Conservation (phyloP, 2,888 invertebrate genomes). For the Eretmocerus hayati region DNA sequence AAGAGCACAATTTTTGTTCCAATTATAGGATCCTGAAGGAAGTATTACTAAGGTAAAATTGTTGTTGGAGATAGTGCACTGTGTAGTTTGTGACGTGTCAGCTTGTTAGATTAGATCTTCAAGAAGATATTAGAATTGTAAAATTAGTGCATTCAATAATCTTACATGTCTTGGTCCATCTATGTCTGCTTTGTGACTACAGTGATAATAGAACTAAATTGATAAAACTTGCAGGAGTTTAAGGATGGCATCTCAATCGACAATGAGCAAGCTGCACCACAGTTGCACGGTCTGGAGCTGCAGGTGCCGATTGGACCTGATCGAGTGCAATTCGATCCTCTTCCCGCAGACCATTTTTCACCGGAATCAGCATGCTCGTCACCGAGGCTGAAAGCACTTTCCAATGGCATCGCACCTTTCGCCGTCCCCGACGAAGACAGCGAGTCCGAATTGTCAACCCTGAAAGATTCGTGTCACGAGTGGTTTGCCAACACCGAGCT, state of each 20-base stretch:
- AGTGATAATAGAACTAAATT: no score
- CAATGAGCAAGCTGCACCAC: slow-evolving; percentile 33
- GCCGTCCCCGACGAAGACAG: slow-evolving; percentile 27
- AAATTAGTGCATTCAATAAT: no score
- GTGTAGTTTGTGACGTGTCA: slow-evolving; percentile 18
- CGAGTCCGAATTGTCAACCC: slow-evolving; percentile 27
- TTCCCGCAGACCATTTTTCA: slow-evolving; percentile 36
- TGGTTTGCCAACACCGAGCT: slow-evolving; percentile 38
- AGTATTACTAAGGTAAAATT: slow-evolving; percentile 20
- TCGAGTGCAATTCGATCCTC: slow-evolving; percentile 39
- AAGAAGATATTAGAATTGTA: no score
- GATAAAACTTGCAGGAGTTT: slow-evolving; percentile 37
- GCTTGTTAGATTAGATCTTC: slow-evolving; percentile 20
- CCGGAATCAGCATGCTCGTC: slow-evolving; percentile 27
- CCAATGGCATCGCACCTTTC: slow-evolving; percentile 29
- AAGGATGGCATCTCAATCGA: slow-evolving; percentile 38
- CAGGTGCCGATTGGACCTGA: slow-evolving; percentile 35
- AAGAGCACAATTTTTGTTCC: slow-evolving; percentile 17
- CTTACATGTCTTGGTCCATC: no score
- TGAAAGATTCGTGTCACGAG: slow-evolving; percentile 33
- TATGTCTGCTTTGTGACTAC: no score
- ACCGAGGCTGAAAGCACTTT: slow-evolving; percentile 33
- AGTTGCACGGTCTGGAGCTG: slow-evolving; percentile 36
- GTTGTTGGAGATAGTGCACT: slow-evolving; percentile 17
- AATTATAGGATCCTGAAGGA: slow-evolving; percentile 22